These are phyloP conservation scores for Episyrphus balteatus DNA, from an alignment of 1,140 invertebrate species.

Conservation along the genomic window DNA sequence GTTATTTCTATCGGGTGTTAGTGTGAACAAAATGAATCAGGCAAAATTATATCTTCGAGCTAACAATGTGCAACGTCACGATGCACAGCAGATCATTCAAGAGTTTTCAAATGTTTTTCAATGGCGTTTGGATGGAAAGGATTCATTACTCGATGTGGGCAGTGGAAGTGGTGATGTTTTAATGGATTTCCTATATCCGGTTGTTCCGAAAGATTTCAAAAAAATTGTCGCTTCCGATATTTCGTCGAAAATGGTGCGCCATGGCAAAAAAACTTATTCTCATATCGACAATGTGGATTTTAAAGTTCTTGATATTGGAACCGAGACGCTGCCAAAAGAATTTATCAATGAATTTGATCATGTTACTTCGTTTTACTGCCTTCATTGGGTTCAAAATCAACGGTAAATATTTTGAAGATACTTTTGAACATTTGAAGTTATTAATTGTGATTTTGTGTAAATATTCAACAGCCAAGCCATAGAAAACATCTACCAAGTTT, in stretches of 20 bases:
- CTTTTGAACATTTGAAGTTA: conserved; percentile 61
- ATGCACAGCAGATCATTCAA: conserved; percentile 52
- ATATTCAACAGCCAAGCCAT: conserved; percentile 45
- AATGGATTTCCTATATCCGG: conserved; percentile 50
- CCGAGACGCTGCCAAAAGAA: conserved; percentile 21
- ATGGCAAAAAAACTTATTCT: conserved; percentile 45
- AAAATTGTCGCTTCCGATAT: conserved; percentile 53
- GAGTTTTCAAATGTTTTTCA: conserved; percentile 48
- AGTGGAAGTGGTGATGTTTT: conserved; percentile 68
- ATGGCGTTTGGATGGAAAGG: conserved; percentile 43
- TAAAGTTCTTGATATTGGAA: conserved; percentile 52
- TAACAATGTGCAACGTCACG: conserved; percentile 54
- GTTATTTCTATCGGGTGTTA: too few relatives aligned
- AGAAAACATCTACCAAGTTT: conserved; percentile 51
- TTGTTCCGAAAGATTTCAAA: conserved; percentile 43
- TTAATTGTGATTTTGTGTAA: conserved; percentile 31
- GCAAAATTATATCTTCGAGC: conserved; percentile 50
- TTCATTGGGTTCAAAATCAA: conserved; percentile 71
- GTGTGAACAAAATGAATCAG: conserved; percentile 43
- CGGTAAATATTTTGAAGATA: conserved; percentile 40
- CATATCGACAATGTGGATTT: conserved; percentile 41
- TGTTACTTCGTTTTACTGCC: conserved; percentile 67
- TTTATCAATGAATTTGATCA: conserved; percentile 49
- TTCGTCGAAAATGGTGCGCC: conserved; percentile 57
- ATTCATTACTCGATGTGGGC: conserved; percentile 62